Conservation (phyloP, 2,113 vertebrate species). For the Syrrhaptes paradoxus region DNA sequence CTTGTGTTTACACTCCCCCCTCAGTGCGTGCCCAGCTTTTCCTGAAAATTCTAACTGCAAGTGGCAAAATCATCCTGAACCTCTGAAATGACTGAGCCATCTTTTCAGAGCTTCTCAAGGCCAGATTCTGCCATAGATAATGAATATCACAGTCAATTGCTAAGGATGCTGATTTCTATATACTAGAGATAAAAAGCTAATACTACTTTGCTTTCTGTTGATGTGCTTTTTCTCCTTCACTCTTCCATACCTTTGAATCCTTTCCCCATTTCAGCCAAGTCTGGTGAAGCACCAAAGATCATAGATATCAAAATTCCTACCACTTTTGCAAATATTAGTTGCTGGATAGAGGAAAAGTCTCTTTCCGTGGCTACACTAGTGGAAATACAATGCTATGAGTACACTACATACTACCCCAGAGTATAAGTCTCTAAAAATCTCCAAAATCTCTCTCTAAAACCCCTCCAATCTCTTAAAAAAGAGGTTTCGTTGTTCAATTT, state of each 20-base stretch:
- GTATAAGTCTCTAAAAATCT: not conserved
- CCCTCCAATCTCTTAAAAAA: not conserved
- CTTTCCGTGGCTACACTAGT: not conserved
- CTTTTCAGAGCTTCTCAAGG: not conserved
- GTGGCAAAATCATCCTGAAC: not conserved
- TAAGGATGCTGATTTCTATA: not conserved
- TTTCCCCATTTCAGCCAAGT: not conserved
- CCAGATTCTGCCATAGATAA: not conserved
- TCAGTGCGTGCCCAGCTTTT: not conserved
- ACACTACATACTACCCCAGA: not conserved
- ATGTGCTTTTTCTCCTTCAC: not conserved
- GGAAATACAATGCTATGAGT: not conserved
- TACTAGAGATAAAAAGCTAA: not conserved
- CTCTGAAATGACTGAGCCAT: not conserved
- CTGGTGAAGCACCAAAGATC: fast-evolving
- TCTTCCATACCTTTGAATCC: not conserved
- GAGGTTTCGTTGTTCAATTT: not conserved
- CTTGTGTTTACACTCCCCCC: conserved; percentile 24
- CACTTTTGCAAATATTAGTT: not conserved
- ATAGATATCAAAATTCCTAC: not conserved
- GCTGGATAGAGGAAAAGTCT: not conserved
- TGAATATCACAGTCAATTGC: not conserved
- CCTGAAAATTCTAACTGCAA: not conserved
- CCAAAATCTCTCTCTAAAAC: not conserved
- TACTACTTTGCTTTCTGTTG: not conserved